Base-by-base conservation (phyloP, 2,888 invertebrate genomes). In the Drosophila infuscata region DNA sequence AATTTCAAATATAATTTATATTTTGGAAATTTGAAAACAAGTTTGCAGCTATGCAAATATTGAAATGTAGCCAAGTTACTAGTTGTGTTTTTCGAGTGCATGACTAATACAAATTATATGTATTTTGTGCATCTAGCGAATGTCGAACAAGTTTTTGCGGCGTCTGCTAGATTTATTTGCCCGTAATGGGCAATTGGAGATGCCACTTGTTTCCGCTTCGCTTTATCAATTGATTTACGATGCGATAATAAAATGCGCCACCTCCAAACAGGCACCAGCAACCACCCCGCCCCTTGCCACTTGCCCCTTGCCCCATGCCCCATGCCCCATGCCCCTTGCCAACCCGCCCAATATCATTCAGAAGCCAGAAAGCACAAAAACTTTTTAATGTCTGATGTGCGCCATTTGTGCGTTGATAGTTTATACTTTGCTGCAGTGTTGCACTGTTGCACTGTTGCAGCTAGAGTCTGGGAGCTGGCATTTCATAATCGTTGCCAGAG, bases 191-290 rank as follows among this genome's bases (percentile, higher is more conserved):
- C 90, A 89, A 89, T 86, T 86, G 90, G 76, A 74, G 79, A 71
- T 87, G 88, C 91, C 88, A 91, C 86, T 88, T 88, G 90, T 88
- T 91, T 88, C 88, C 88, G 88, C 74, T 88, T 88, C 88, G 86
- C 88, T 89, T 88, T 91, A 89, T 90, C 86, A 91, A 88, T 88
- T 88, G 88, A 91, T 88, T 88, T 88, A 88, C 87, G 87, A 87
- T 84, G 74, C 84, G 81, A 86, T 80, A 75, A 75, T 71, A 78
- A 82, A 81, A 71, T 64, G 70, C 53, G 11, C 25, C 63, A 2
- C n/a, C 9, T 58, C 51, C 7, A 33, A 25, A 6, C 15, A 20
- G 46, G 46, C 20, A 20, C 6, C 46, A 12, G 7, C 46, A n/a
- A n/a, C 17, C 17, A 25, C 20, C 20, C 20, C 20, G 20, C 20